phyloP scores from a whole-genome alignment of 2,797 vertebrate genomes.

The Catamblyrhynchus diadema region DNA sequence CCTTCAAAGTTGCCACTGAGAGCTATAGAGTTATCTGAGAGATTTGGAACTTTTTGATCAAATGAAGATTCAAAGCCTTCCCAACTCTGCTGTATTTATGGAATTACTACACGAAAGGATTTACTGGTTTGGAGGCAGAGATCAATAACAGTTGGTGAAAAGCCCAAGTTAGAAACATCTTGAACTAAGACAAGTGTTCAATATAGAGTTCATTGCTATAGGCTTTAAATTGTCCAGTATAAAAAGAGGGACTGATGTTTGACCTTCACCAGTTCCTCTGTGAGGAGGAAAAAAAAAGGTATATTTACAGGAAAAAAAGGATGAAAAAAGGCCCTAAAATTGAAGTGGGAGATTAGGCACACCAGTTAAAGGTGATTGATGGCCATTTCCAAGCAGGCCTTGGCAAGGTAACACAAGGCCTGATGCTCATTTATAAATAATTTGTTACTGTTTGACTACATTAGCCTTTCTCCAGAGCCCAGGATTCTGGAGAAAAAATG shows the following conservation, averaged over 20 bases:
- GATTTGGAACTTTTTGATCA: constrained; percentile 61
- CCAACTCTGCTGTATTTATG: constrained; percentile 55
- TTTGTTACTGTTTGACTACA: not conserved
- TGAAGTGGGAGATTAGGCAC: constrained; percentile 13
- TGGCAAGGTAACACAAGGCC: not conserved
- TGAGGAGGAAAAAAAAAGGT: not conserved
- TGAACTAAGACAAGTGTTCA: constrained; percentile 54
- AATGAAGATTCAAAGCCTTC: constrained; percentile 59
- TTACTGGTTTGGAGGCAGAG: constrained; percentile 26
- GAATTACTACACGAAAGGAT: constrained; percentile 57
- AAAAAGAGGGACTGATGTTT: constrained; percentile 37
- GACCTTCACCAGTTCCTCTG: constrained; percentile 47
- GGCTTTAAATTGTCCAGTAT: constrained; percentile 40
- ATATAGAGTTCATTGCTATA: constrained; percentile 32
- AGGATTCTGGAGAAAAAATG: not conserved
- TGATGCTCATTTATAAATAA: not conserved
- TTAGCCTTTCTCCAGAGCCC: not conserved
- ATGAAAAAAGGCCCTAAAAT: not conserved
- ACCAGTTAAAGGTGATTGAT: not conserved
- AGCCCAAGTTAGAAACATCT: constrained; percentile 50
- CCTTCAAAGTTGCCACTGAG: not conserved
- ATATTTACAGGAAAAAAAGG: not conserved
- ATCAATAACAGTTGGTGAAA: constrained; percentile 68
- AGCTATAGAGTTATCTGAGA: constrained; percentile 25
- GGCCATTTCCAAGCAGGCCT: not conserved